These are phyloP conservation scores for Steinernema carpocapsae DNA, from an alignment of 2,888 invertebrate genomes.

Conservation along the genomic window DNA sequence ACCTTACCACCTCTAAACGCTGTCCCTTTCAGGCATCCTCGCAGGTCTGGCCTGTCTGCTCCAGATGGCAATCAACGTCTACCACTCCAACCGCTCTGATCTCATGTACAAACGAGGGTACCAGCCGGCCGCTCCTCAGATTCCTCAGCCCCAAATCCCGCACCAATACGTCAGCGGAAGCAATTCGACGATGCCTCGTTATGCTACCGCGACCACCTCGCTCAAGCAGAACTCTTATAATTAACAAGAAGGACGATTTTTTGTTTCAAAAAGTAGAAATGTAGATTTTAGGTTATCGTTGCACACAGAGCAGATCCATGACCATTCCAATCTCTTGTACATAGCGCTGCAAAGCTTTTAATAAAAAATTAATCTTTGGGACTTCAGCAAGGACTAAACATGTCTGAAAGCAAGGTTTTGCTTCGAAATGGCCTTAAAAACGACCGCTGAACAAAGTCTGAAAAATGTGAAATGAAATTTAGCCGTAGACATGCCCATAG, in stretches of 20 bases:
- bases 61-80: conserved; percentile 28
- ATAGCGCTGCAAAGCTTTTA: conserved; percentile 6
- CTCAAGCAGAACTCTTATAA: conserved; percentile 29
- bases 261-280: not conserved
- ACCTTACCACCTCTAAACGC: not conserved
- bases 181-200: conserved; percentile 27
- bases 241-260: not conserved
- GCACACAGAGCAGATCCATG: not conserved
- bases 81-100: conserved; percentile 32
- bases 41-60: conserved; percentile 8
- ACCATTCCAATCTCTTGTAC: conserved; percentile 33
- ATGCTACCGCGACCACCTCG: conserved; percentile 26
- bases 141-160: conserved; percentile 32
- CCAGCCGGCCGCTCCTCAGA: conserved; percentile 28
- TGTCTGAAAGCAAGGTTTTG: too few relatives aligned
- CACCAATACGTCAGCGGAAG: conserved; percentile 26
- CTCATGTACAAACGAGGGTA: conserved; percentile 33
- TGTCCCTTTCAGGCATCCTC: conserved; percentile 7
- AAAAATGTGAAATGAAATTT: too few relatives aligned
- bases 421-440: too few relatives aligned
- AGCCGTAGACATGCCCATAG: too few relatives aligned
- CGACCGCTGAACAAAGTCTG: too few relatives aligned
- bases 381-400: not conserved
- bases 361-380: not conserved
- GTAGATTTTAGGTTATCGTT: not conserved